Evolutionary conservation across 2,797 vertebrate genomes (phyloP).

Genomic region (Danio kyathit): DNA sequence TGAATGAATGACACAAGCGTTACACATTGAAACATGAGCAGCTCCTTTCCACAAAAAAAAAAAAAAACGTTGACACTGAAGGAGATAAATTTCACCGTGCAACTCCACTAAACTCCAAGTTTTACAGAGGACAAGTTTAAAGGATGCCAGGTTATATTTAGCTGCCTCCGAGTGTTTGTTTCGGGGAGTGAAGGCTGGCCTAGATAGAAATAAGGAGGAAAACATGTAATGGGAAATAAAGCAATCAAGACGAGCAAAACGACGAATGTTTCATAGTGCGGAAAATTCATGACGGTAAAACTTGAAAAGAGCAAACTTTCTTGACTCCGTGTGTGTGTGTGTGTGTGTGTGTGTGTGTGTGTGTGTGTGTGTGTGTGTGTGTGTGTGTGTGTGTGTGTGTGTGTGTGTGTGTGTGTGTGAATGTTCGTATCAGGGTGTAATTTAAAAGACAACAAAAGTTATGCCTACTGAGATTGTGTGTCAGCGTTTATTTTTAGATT

Average conservation of each 20-base stretch:
- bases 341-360: conserved; percentile 29
- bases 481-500: conserved; percentile 47
- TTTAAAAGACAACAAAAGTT: conserved; percentile 42
- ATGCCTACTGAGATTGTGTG: conserved; percentile 29
- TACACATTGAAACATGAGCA: conserved; percentile 7
- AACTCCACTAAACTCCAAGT: conserved; percentile 55
- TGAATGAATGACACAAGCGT: not conserved
- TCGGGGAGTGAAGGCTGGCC: conserved; percentile 61
- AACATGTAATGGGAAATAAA: conserved; percentile 53
- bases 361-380: conserved; percentile 25
- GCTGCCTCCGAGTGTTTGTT: conserved; percentile 59
- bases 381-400: conserved; percentile 40
- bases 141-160: conserved; percentile 63
- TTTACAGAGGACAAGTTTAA: conserved; percentile 60
- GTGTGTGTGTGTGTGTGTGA: conserved; percentile 29
- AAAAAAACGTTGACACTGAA: conserved; percentile 16
- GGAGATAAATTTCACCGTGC: conserved; percentile 43
- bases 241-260: conserved; percentile 39
- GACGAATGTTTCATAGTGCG: conserved; percentile 36
- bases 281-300: conserved; percentile 35
- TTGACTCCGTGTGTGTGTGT: conserved; percentile 38
- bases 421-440: conserved; percentile 10
- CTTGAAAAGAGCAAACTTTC: conserved; percentile 42
- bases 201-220: conserved; percentile 55
- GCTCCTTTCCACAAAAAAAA: conserved; percentile 8